These are phyloP conservation scores for Sceliomorpha sp. DNA, from an alignment of 2,888 invertebrate species.

Conservation along the genomic window DNA sequence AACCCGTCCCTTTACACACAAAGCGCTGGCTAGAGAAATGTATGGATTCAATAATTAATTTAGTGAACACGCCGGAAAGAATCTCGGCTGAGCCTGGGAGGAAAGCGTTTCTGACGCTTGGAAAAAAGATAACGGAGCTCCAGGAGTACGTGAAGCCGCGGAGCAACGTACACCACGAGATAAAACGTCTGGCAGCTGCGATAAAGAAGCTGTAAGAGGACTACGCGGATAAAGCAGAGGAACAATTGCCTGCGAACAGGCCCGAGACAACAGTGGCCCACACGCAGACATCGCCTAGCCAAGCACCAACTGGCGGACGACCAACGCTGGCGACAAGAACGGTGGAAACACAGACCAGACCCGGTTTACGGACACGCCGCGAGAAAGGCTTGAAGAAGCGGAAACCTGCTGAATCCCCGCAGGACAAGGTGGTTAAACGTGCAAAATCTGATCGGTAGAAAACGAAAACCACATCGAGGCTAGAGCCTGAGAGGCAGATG, in stretches of 20 bases:
- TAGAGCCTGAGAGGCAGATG: not conserved
- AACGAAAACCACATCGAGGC: not conserved
- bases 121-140: constrained; percentile 9
- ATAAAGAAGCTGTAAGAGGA: not conserved
- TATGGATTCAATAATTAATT: too few relatives aligned
- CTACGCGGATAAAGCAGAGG: not conserved
- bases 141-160: constrained; percentile 5
- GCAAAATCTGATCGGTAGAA: too few relatives aligned
- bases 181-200: constrained; percentile 6
- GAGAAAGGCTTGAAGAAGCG: too few relatives aligned
- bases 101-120: too few relatives aligned
- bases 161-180: constrained; percentile 17
- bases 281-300: not conserved
- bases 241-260: not conserved
- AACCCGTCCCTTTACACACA: too few relatives aligned
- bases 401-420: not conserved
- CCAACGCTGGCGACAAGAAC: not conserved
- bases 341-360: too few relatives aligned
- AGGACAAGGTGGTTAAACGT: not conserved
- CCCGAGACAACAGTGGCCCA: too few relatives aligned
- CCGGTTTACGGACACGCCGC: too few relatives aligned
- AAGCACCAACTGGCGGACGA: too few relatives aligned
- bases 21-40: too few relatives aligned
- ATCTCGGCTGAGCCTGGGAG: too few relatives aligned
- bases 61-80: too few relatives aligned